Evolutionary conservation across 2,797 vertebrate genomes (phyloP).

Genomic region (Myiotriccus ornatus): DNA sequence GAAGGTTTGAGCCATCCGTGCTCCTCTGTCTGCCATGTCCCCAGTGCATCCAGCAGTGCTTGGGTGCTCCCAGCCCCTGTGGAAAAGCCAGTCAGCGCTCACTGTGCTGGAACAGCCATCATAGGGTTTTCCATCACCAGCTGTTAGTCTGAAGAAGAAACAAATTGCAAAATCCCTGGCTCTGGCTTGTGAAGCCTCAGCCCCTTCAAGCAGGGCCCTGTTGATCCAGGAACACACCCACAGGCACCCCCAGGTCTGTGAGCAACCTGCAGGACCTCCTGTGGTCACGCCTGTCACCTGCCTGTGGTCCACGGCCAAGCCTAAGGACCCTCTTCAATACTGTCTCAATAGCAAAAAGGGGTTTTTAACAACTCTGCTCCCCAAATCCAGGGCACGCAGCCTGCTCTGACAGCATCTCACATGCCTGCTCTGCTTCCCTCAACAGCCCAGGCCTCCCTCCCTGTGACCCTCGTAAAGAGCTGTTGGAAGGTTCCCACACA

Average conservation of each 20-base stretch:
- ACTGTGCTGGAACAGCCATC: background rate
- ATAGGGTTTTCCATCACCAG: background rate
- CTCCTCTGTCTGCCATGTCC: background rate
- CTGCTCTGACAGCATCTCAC: background rate
- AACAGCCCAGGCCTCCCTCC: background rate
- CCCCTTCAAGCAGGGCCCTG: background rate
- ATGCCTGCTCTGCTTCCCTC: background rate
- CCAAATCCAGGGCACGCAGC: background rate
- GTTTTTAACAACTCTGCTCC: background rate
- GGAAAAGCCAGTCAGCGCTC: background rate
- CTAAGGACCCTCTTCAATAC: background rate
- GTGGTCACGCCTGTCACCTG: background rate
- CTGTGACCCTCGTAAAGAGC: fast-evolving
- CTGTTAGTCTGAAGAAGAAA: background rate
- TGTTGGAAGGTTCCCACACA: slow-evolving; percentile 22
- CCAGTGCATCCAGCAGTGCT: fast-evolving
- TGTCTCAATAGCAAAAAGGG: background rate
- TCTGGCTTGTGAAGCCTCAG: background rate
- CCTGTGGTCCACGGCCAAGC: fast-evolving
- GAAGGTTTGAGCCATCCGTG: fast-evolving
- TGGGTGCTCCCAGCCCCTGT: background rate
- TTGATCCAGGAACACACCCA: background rate
- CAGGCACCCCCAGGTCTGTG: background rate
- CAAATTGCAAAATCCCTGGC: background rate
- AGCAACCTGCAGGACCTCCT: background rate